A percentile compares a stretch with the other conserved stretches of the same genome.
phyloP scores from a whole-genome alignment of 2,888 invertebrate species.

The Seira ritae region DNA sequence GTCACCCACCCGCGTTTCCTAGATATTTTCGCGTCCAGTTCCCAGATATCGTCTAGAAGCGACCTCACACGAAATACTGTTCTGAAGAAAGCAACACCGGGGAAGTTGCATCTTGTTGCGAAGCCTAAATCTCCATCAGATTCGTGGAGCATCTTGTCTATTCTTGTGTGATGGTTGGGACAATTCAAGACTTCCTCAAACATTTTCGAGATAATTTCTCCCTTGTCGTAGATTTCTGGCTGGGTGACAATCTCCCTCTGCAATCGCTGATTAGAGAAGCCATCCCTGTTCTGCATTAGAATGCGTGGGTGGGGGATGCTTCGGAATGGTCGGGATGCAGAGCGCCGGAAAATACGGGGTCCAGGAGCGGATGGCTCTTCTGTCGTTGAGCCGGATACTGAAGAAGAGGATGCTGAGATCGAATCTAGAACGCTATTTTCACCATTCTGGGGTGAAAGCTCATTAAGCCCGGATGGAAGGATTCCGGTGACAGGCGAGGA shows the following conservation, averaged over 20 bases:
- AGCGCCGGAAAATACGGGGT: slow-evolving; percentile 37
- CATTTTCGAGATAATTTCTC: slow-evolving; percentile 63
- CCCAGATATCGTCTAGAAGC: slow-evolving; percentile 70
- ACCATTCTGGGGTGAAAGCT: neutral
- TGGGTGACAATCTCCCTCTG: slow-evolving; percentile 52
- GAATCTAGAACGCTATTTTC: slow-evolving; percentile 11
- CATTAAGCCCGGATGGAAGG: slow-evolving; percentile 12
- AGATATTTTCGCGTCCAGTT: slow-evolving; percentile 65
- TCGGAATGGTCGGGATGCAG: slow-evolving; percentile 42
- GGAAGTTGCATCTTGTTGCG: slow-evolving; percentile 71
- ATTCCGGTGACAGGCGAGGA: neutral
- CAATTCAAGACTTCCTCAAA: slow-evolving; percentile 69
- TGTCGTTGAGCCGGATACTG: slow-evolving; percentile 24
- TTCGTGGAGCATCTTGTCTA: slow-evolving; percentile 54
- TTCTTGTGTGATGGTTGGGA: slow-evolving; percentile 62
- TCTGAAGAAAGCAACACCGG: slow-evolving; percentile 72
- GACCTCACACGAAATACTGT: slow-evolving; percentile 69
- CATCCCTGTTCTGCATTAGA: slow-evolving; percentile 65
- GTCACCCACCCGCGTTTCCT: slow-evolving; percentile 71
- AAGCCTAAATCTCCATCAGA: slow-evolving; percentile 70
- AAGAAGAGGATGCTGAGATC: neutral
- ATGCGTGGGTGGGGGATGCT: slow-evolving; percentile 72
- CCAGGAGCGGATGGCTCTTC: slow-evolving; percentile 37
- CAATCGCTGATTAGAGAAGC: slow-evolving; percentile 39
- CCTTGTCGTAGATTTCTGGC: slow-evolving; percentile 64